Conservation (phyloP, 2,113 vertebrate genomes). For the Labeo rohita region DNA sequence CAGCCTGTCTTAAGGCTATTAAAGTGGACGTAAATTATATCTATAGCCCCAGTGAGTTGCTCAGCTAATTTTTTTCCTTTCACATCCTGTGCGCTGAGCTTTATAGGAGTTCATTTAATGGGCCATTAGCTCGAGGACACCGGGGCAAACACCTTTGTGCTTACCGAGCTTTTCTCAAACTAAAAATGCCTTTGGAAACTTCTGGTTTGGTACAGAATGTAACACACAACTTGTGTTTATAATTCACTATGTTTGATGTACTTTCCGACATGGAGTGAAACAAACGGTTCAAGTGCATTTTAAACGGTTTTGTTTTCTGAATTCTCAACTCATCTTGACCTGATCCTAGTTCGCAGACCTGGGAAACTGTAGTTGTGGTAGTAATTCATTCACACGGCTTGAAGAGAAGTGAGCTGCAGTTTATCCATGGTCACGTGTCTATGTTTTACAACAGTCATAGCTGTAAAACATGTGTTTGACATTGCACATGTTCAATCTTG, state of each 20-base stretch:
- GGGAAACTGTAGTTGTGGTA: background rate
- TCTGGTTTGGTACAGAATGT: conserved; percentile 55
- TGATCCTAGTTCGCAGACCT: background rate
- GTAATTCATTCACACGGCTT: background rate
- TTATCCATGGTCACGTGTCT: background rate
- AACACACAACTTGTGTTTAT: conserved; percentile 40
- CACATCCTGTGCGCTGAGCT: background rate
- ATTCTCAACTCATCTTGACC: background rate
- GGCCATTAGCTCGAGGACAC: background rate
- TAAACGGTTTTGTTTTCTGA: background rate
- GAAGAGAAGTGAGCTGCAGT: background rate
- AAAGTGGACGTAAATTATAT: conserved; percentile 15
- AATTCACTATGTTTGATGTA: background rate
- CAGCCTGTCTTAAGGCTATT: background rate
- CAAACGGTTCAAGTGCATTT: background rate
- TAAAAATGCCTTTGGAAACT: conserved; percentile 39
- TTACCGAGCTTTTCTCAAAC: background rate
- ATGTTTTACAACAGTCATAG: background rate
- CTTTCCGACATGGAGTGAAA: background rate
- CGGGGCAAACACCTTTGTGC: background rate
- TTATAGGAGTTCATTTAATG: background rate
- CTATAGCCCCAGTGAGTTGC: background rate
- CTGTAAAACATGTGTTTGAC: conserved; percentile 10
- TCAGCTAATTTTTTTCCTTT: background rate
- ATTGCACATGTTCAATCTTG: background rate